Base-by-base conservation (phyloP, 2,888 invertebrate genomes). In the Sphecodes monilicornis region DNA sequence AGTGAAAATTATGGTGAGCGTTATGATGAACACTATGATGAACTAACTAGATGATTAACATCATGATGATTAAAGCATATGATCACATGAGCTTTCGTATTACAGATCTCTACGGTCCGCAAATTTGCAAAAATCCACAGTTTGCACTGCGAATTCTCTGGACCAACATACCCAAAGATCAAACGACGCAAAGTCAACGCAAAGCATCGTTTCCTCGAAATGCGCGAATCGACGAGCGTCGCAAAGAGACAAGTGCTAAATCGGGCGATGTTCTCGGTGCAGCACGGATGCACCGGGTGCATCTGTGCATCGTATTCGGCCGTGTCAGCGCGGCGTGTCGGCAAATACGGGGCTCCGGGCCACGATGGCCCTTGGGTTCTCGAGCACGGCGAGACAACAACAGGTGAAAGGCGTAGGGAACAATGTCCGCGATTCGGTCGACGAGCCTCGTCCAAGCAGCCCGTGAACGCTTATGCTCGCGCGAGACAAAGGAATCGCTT, bases 401-500 rank as follows among this genome's bases (percentile, higher is more conserved):
- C 46, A 46, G 68, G 50, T 73, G 80, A 74, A 81, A 75, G 54
- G 39, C 50, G 68, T 16, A 46, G 32, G 69, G 74, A 77, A 78
- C 84, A 78, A 75, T 82, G 70, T 81, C 70, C 26, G 74, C 74
- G 73, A 50, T 73, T 80, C 46, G 60, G 39, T 80, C 69, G 76
- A 72, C 80, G 73, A 73, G 68, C 36, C 46, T 16, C 71, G 70
- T 41, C 54, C 54, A 60, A 78, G 74, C 26, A 13, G 57, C 54
- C 54, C n/a, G 54, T 54, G 54, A 54, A 54, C n/a, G 54, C 54
- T 54, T 36, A 13, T 57, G 57, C 73, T 22, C 39, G n/a, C 68
- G 13, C 46, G 72, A n/a, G 80, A 83, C 82, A 83, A 83, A 83
- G 82, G 80, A 73, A 84, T 84, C 64, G 81, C 57, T 84, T 84